Evolutionary conservation across 2,797 vertebrate species (phyloP).

Genomic region (Leptoclinus maculatus): DNA sequence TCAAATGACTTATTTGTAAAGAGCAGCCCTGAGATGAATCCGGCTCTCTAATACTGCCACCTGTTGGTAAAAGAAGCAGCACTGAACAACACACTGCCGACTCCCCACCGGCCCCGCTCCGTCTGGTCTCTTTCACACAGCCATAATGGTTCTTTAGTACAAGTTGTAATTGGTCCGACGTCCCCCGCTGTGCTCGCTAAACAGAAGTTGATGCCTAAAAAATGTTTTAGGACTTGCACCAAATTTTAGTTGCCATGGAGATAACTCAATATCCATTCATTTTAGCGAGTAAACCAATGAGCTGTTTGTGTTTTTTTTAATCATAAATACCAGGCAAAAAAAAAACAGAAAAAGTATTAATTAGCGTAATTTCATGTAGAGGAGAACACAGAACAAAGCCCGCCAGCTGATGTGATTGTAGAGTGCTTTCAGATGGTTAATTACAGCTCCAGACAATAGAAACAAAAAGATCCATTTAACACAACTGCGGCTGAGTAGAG

Average conservation of each 20-base stretch:
- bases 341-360: slow-evolving; percentile 31
- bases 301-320: neutral
- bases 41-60: slow-evolving; percentile 62
- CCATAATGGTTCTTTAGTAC: slow-evolving; percentile 60
- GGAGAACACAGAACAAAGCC: slow-evolving; percentile 43
- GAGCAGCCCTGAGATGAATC: neutral
- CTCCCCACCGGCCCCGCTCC: slow-evolving; percentile 20
- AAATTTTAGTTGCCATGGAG: slow-evolving; percentile 64
- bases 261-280: slow-evolving; percentile 39
- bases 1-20: slow-evolving; percentile 10
- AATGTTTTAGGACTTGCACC: slow-evolving; percentile 53
- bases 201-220: slow-evolving; percentile 39
- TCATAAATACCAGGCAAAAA: slow-evolving; percentile 41
- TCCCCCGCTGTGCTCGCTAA: slow-evolving; percentile 53
- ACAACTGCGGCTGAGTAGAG: slow-evolving; percentile 38
- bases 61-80: slow-evolving; percentile 50
- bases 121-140: slow-evolving; percentile 51
- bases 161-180: slow-evolving; percentile 59
- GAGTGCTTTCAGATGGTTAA: slow-evolving; percentile 74
- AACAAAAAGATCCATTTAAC: slow-evolving; percentile 64
- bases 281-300: slow-evolving; percentile 39
- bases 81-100: slow-evolving; percentile 5
- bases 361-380: slow-evolving; percentile 54
- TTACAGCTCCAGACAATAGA: slow-evolving; percentile 63
- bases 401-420: slow-evolving; percentile 55